phyloP scores from a whole-genome alignment of 2,113 vertebrate species.

The Ursus arctos region DNA sequence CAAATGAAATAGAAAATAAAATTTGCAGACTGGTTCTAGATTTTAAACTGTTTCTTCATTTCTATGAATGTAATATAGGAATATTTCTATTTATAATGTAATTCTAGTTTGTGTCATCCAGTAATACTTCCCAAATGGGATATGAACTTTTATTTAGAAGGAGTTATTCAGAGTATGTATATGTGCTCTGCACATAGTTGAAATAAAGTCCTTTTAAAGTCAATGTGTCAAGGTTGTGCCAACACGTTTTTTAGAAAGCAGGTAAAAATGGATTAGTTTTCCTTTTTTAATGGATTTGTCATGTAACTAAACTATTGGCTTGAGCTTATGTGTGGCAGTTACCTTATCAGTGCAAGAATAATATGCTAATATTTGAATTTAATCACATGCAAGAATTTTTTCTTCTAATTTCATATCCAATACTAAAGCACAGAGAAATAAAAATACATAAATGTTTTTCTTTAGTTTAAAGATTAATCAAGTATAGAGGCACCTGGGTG shows the following conservation, averaged over 20 bases:
- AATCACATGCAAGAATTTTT: background rate
- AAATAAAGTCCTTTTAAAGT: slow-evolving; percentile 63
- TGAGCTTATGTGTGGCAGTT: slow-evolving; percentile 31
- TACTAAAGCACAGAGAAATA: background rate
- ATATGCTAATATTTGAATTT: slow-evolving; percentile 58
- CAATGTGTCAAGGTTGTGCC: background rate
- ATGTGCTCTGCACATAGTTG: background rate
- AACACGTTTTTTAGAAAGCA: slow-evolving; percentile 51
- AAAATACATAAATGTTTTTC: background rate
- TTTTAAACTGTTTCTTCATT: background rate
- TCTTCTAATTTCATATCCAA: slow-evolving; percentile 50
- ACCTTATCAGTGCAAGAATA: slow-evolving; percentile 41
- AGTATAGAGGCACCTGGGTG: background rate
- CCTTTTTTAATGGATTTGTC: slow-evolving; percentile 60
- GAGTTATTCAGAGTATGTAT: background rate
- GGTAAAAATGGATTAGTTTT: slow-evolving; percentile 55
- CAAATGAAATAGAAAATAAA: background rate
- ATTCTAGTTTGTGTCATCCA: background rate
- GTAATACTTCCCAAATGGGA: background rate
- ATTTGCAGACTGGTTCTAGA: background rate
- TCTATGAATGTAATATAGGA: background rate
- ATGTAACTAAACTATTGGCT: slow-evolving; percentile 45
- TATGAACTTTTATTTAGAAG: slow-evolving; percentile 1
- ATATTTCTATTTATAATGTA: background rate
- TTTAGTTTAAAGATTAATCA: slow-evolving; percentile 5